Evolutionary conservation across 1,140 invertebrate species (phyloP).

Genomic region (Psix sp.): DNA sequence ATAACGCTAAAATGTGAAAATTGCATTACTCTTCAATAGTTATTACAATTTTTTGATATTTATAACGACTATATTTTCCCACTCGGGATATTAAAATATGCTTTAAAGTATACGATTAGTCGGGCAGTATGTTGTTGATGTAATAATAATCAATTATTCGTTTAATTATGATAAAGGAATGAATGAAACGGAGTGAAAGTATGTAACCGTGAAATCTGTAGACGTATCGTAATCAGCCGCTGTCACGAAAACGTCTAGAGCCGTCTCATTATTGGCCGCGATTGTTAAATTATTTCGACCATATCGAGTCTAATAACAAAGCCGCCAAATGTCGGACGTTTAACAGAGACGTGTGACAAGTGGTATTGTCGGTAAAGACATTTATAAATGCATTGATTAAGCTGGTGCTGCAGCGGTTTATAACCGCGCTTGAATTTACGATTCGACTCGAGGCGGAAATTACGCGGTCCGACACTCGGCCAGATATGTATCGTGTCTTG

Average conservation of each 20-base stretch:
- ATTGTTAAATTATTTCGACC: constrained; percentile 39
- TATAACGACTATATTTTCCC: too few species aligned
- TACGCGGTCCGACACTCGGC: constrained; percentile 32
- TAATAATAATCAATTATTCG: too few species aligned
- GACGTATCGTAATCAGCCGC: constrained; percentile 3
- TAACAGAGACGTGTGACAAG: constrained; percentile 38
- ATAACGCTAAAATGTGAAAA: too few species aligned
- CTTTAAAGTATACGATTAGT: too few species aligned
- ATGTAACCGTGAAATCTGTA: background rate
- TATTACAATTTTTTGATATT: too few species aligned
- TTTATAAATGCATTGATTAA: constrained; percentile 56
- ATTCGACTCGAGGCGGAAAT: constrained; percentile 53
- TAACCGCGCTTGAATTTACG: constrained; percentile 46
- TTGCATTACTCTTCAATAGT: too few species aligned
- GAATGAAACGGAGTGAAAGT: constrained; percentile 12
- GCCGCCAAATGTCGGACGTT: constrained; percentile 23
- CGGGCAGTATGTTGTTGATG: background rate
- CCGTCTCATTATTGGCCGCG: constrained; percentile 11
- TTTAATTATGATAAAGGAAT: constrained; percentile 3
- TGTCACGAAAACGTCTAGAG: background rate
- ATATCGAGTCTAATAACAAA: constrained; percentile 32
- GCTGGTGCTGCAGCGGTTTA: constrained; percentile 39
- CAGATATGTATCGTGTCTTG: constrained; percentile 41
- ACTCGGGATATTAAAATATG: too few species aligned
- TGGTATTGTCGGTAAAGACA: constrained; percentile 44